Base-by-base conservation (phyloP, 2,797 vertebrate species). In the Enteromius viviparus region DNA sequence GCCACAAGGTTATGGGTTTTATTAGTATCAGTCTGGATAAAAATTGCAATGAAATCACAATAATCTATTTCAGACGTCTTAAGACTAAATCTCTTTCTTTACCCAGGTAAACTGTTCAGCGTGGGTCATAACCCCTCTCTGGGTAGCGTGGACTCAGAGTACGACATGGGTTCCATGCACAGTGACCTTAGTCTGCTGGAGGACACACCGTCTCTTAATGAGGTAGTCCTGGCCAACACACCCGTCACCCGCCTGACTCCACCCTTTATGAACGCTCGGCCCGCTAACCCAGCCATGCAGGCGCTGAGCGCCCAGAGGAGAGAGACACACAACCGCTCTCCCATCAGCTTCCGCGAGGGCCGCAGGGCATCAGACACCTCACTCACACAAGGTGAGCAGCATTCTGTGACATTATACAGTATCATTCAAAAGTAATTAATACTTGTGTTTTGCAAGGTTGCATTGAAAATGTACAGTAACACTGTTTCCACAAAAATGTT, bases 281-380 rank as follows among this genome's bases (percentile, higher is more conserved):
- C 97, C 1, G 86, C 97, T 85, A 97, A 98, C 86, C 97, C 97
- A 0, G 90, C 97, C 79, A 98, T 98, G 97, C 96, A 96, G 64
- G 96, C 94, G 0, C 93, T 99, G 77, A 92, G 94, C 19, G 92
- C 94, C 15, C 97, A 97, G 49, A 96, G 96, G 62, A 93, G 98
- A 14, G 98, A 99, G 88, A 91, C 93, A 0, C 97, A 99, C 91
- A 99, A 99, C 87, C 96, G 97, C 71, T 99, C 98, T 0, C 98
- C 98, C 0, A 96, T 99, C 91, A 98, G 98, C 91, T 99, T 99
- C 94, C 93, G 98, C 47, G 98, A 99, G 89, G 98, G 98, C 14
- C 96, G 98, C 29, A 91, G 98, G 0, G 98, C 98, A 0, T 99
- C 98, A 0, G 98, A 99, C 86, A 99, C 98, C 5, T 99, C 98